Evolutionary conservation across 2,797 vertebrate species (phyloP), one percentile per base, ranked within the genome.

Genomic region (Selene dorsalis): DNA sequence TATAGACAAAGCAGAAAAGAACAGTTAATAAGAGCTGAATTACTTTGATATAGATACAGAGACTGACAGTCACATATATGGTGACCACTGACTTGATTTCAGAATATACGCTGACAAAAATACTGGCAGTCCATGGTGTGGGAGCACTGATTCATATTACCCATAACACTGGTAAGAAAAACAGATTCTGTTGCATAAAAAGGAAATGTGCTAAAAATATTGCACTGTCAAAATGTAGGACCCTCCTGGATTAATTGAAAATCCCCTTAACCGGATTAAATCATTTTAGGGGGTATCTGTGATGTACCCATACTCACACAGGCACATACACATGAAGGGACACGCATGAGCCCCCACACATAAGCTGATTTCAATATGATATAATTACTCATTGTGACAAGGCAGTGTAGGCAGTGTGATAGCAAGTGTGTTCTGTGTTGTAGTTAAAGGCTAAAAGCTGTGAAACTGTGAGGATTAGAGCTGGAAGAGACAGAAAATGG

Each of bases 351-450:
- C 83, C 81, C 85, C 86, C 69, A 70, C 89, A 80, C 78, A 88
- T 79, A 88, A 86, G 67, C 84, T 88, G 84, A 89, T 91, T 87
- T 87, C 83, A 90, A 82, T 84, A 88, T 88, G 87, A 90, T 87
- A 84, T 86, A 90, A 92, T 93, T 89, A 92, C 60, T 84, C 88
- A 89, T 80, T 89, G 79, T 86, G 84, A 92, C 84, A 82, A 83
- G 80, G 71, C 80, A 70, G 78, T 84, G 90, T 89, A 81, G 87
- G 82, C 87, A 87, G 86, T 88, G 89, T 84, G 88, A 89, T 84
- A 61, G 79, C 82, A 79, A 86, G 78, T 87, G 69, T 84, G 74
- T 79, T 82, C 58, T 86, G 79, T 92, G 85, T 89, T 91, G 85
- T 84, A 82, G 79, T 87, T 87, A 75, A 87, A 84, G 67, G 87